Conservation (phyloP, 2,888 invertebrate genomes). For the Synergus umbraculus region DNA sequence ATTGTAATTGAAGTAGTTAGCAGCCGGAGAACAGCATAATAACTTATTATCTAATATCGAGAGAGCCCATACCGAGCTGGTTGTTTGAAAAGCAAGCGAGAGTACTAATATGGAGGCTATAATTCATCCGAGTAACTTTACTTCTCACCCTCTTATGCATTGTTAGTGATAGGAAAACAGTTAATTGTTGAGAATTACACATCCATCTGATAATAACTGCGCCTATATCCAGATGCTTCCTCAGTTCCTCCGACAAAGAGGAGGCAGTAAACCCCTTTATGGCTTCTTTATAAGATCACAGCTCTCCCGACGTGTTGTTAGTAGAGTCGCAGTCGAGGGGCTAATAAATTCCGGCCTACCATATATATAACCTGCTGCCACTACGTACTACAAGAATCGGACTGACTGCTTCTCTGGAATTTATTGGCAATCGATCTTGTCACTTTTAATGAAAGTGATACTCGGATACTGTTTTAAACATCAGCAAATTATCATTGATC, state of each 20-base stretch:
- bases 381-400: constrained; percentile 18
- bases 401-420: constrained; percentile 30
- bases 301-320: not conserved
- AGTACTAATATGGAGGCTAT: constrained; percentile 19
- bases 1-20: constrained; percentile 39
- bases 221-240: not conserved
- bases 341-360: constrained; percentile 32
- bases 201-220: constrained; percentile 7
- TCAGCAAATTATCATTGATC: constrained; percentile 16
- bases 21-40: constrained; percentile 14
- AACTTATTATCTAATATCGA: constrained; percentile 34
- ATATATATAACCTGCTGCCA: constrained; percentile 35
- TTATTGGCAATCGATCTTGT: constrained; percentile 27
- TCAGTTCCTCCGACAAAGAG: constrained; percentile 8
- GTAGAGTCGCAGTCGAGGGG: constrained; percentile 14
- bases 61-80: constrained; percentile 10
- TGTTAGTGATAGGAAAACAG: constrained; percentile 34
- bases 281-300: constrained; percentile 31
- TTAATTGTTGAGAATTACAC: constrained; percentile 21
- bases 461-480: constrained; percentile 17
- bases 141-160: constrained; percentile 19
- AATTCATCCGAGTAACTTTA: constrained; percentile 23
- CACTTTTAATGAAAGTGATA: constrained; percentile 26
- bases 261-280: constrained; percentile 25
- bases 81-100: constrained; percentile 25